Evolutionary conservation across 2,888 invertebrate species (phyloP), one percentile per base, ranked within the genome.

Genomic region (Esperia sulphurella): DNA sequence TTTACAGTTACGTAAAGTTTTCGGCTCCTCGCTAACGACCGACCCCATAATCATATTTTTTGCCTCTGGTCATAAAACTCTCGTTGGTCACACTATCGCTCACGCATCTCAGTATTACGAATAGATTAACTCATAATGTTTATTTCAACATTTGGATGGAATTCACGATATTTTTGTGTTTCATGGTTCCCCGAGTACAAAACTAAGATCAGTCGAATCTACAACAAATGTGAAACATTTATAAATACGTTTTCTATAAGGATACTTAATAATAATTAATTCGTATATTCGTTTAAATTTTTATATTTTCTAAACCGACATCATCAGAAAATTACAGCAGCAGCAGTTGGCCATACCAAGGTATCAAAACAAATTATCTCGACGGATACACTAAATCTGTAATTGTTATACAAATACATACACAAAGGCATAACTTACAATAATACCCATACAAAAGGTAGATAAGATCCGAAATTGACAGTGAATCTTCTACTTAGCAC

Each of bases 71-170:
- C 59, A 58, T 65, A 60, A 62, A 61, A 63, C 51, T 48, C 42
- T 53, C 54, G 45, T 65, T 65, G 59, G 63, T 67, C 63, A 67
- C 65, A 66, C 56, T 58, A 56, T 55, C 55, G 45, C 54, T 57
- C 51, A 48, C 53, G 51, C 51, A 53, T 37, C 10, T 10, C 37
- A n/a, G 37, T n/a, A 39, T 9, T 39, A 39, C 13, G 39, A 39
- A 39, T 39, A 39, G 39, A 13, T 14, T 37, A 10, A 33, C 8
- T 10, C 33, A 10, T 8, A 8, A 10, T 10, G 8, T 10, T 33
- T 33, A 33, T 33, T 2, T 8, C 33, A 6, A 33, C 10, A 33
- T 33, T 33, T 33, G 1, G 10, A 5, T 6, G 8, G 33, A 1
- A 33, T 33, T n/a, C 8, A 4, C 7, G 10, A 33, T 10, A 10